phyloP scores from a whole-genome alignment of 2,113 vertebrate genomes.

The Desmodus rotundus region DNA sequence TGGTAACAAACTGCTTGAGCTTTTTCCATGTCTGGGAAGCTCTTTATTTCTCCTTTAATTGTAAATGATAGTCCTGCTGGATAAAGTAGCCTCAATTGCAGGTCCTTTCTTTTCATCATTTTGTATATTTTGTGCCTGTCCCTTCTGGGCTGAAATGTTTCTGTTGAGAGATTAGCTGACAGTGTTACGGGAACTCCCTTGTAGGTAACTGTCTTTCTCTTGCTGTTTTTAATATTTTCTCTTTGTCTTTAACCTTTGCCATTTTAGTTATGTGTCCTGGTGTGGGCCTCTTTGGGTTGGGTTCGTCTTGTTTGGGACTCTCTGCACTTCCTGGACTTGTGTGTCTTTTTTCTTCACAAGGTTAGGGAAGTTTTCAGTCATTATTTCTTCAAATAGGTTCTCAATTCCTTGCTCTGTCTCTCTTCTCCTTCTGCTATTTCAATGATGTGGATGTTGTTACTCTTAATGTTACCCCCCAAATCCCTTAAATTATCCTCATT shows the following conservation, averaged over 20 bases:
- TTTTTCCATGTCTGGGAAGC: neutral
- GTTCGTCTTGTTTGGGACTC: neutral
- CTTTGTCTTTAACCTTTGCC: neutral
- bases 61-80: neutral
- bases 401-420: neutral
- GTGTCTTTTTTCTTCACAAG: neutral
- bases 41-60: neutral
- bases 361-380: neutral
- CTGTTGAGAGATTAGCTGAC: neutral
- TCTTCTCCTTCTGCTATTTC: neutral
- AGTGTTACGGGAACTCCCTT: neutral
- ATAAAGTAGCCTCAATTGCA: neutral
- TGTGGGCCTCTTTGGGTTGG: neutral
- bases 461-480: neutral
- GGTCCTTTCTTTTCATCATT: neutral
- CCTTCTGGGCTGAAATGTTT: neutral
- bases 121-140: neutral
- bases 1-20: neutral
- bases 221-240: neutral
- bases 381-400: neutral
- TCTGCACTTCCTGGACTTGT: neutral
- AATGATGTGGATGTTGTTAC: neutral
- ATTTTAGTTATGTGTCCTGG: neutral
- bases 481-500: neutral
- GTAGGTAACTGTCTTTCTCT: neutral